Percentiles rank a stretch among this genome's conserved stretches.
phyloP scores from a whole-genome alignment of 2,113 vertebrate species.

The Heptranchias perlo region DNA sequence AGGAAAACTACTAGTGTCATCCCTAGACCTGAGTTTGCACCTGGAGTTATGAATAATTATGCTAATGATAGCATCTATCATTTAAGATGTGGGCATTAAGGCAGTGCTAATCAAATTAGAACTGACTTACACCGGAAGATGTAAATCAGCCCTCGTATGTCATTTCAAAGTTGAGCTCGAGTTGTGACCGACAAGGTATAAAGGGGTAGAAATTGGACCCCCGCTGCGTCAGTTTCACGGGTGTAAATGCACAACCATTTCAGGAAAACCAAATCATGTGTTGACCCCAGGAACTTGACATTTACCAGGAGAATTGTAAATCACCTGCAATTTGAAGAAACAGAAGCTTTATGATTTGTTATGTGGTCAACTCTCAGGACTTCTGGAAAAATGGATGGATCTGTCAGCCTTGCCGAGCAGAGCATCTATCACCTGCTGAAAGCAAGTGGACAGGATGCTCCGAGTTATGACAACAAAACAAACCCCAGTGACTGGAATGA shows the following conservation, averaged over 20 bases:
- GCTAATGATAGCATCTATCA: too few relatives aligned
- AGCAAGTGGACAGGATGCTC: background rate
- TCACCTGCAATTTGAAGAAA: background rate
- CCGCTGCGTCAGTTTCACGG: background rate
- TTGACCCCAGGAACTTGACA: background rate
- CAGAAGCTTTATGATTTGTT: background rate
- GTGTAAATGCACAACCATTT: background rate
- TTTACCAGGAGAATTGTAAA: background rate
- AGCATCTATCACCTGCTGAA: background rate
- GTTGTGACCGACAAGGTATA: background rate
- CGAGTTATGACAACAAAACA: background rate
- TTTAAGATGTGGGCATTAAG: too few relatives aligned
- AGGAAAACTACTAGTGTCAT: too few relatives aligned
- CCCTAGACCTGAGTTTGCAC: too few relatives aligned
- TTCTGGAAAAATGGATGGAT: background rate
- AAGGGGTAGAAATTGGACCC: background rate
- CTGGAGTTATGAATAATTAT: too few relatives aligned
- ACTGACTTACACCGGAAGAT: too few relatives aligned
- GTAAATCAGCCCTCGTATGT: too few relatives aligned
- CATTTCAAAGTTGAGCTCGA: too few relatives aligned
- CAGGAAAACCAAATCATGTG: background rate
- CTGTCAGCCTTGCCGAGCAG: background rate
- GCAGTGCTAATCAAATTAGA: too few relatives aligned
- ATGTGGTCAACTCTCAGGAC: background rate
- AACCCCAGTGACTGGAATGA: background rate